phyloP scores from a whole-genome alignment of 2,797 vertebrate species.

The Coendou prehensilis region DNA sequence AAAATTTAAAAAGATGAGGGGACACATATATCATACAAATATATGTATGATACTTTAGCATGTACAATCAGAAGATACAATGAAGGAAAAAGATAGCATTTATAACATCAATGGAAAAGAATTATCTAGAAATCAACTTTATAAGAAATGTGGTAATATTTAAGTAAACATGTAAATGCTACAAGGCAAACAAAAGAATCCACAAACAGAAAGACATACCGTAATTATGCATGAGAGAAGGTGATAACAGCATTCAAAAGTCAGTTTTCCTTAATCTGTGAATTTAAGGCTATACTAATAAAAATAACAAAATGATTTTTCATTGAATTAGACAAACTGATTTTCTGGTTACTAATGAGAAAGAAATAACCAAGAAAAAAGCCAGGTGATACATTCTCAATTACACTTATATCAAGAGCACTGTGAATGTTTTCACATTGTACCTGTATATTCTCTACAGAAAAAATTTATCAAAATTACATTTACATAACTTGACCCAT shows the following conservation, averaged over 20 bases:
- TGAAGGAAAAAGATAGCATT: neutral
- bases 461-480: neutral
- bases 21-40: neutral
- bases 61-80: constrained; percentile 8
- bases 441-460: neutral
- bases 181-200: neutral
- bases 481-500: neutral
- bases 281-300: neutral
- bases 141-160: constrained; percentile 5
- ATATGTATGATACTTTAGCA: neutral
- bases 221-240: neutral
- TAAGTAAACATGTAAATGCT: neutral
- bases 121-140: constrained; percentile 35
- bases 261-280: neutral
- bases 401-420: neutral
- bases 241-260: neutral
- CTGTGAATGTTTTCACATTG: neutral
- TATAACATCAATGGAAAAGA: neutral
- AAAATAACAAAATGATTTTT: neutral
- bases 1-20: constrained; percentile 4
- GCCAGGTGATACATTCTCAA: neutral
- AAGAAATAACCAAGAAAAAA: constrained; percentile 16
- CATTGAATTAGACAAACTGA: neutral
- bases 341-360: neutral
- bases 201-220: neutral